Base-by-base conservation (phyloP, 2,888 invertebrate species). In the Pycnomerus fuliginosus region DNA sequence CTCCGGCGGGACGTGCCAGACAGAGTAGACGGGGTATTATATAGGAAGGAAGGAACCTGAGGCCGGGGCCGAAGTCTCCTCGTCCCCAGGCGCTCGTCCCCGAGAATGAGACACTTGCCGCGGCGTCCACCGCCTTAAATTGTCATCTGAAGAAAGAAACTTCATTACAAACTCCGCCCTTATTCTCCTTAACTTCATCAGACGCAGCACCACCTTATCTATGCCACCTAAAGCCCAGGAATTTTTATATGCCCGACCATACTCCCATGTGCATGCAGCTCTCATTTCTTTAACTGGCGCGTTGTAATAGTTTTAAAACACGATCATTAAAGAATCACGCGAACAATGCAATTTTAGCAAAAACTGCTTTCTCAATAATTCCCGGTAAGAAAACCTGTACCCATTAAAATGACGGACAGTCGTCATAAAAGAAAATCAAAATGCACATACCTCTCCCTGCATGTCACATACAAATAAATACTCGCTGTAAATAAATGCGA, bases 1-100 rank as follows among this genome's bases (percentile, higher is more conserved):
- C 71, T 68, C 58, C 50, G 44, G 58, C 67, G 70, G 68, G 72
- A 73, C 74, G 73, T 73, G 74, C 72, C 65, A 72, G 72, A 72
- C 71, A 64, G 69, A 67, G 68, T 65, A 69, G 70, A 69, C 70
- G 65, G 68, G 64, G 71, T 66, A 70, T 71, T 71, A 71, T 71
- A 71, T 68, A 65, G 67, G 68, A 61, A 58, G 41, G 64, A 67
- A 67, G 65, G 64, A 67, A 67, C 66, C 65, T 64, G 66, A 66
- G 65, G 67, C 68, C 56, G 59, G 58, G 53, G 52, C 39, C 46
- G 50, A 27, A 42, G 24, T 37, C 56, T 53, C 60, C 56, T 48
- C 51, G 57, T 69, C 70, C 70, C 70, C 56, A 64, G 69, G 68
- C 65, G 68, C 61, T 67, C 69, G 69, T 71, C 70, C 63, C 61